Base-by-base conservation (phyloP, 2,888 invertebrate species). In the Agonopterix arenella region DNA sequence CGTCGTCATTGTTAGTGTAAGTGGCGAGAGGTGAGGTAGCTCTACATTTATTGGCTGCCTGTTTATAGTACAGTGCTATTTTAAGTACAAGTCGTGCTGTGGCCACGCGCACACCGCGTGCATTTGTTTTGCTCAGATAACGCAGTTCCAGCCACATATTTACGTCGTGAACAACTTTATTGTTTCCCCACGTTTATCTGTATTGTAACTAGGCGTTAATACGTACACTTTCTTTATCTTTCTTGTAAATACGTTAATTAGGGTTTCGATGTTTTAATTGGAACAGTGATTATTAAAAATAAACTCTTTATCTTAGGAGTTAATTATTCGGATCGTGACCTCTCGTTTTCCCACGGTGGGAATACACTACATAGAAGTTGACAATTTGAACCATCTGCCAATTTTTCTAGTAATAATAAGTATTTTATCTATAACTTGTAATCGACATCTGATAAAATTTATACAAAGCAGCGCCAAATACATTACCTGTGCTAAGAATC, bases 51-150 rank as follows among this genome's bases (percentile, higher is more conserved):
- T 52, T 80, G 72, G 81, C 57, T 57, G 61, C 52, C 11, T 54
- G 57, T 61, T 63, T 67, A 68, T 63, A 72, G 66, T 65, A 59
- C 64, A 58, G 58, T 59, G 57, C 84, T 88, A 85, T 88, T 84
- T 85, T 76, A 78, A 28, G 28, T 28, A 28, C 28, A 4, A 28
- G 48, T 44, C 50, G 78, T 64, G 66, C 48, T 55, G 63, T 53
- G 65, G 69, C 73, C 85, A 86, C 85, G 88, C 86, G 81, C 59
- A 47, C 50, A 28, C 68, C 82, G 76, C 86, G 83, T 88, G 88
- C 70, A 71, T 59, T 78, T 88, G 86, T 88, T 88, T 85, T 86
- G 85, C 72, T 80, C 73, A 67, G 76, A 78, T 75, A 70, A 60
- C 46, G 61, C 60, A 62, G 52, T 52, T 59, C 65, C 28, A 60